Evolutionary conservation across 2,797 vertebrate species (phyloP).

Genomic region (Astyanax mexicanus): DNA sequence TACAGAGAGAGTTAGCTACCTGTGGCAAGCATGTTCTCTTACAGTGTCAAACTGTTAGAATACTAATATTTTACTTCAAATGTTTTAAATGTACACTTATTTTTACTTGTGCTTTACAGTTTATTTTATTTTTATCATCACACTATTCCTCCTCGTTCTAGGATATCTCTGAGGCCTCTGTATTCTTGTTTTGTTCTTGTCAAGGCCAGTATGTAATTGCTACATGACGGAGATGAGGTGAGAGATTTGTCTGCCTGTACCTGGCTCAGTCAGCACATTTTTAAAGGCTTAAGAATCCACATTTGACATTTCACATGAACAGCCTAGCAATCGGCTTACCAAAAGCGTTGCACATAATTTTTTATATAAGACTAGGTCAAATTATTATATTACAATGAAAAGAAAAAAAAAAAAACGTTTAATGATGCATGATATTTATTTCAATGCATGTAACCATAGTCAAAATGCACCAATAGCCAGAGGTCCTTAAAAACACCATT

Average conservation of each 20-base stretch:
- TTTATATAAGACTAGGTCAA: conserved; percentile 12
- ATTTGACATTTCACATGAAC: conserved; percentile 29
- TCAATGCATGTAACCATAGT: no score
- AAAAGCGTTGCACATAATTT: conserved; percentile 14
- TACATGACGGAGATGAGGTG: conserved; percentile 36
- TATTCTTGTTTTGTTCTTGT: conserved; percentile 31
- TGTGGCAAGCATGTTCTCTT: neutral
- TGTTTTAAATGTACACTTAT: neutral
- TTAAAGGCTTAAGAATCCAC: conserved; percentile 24
- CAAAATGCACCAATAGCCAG: no score
- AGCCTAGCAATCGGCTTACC: conserved; percentile 27
- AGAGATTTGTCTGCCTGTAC: conserved; percentile 44
- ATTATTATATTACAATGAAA: no score
- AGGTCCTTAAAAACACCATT: no score
- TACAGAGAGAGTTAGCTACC: conserved; percentile 6
- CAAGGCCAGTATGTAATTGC: conserved; percentile 50
- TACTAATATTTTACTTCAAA: no score
- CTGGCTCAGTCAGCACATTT: conserved; percentile 25
- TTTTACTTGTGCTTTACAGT: no score
- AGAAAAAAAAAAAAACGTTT: no score
- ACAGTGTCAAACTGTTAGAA: neutral
- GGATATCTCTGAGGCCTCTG: conserved; percentile 14
- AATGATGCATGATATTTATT: no score
- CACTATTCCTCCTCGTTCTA: conserved; percentile 6
- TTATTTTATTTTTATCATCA: neutral